Conservation (phyloP, 2,113 vertebrate genomes). For the Amphiprion percula region DNA sequence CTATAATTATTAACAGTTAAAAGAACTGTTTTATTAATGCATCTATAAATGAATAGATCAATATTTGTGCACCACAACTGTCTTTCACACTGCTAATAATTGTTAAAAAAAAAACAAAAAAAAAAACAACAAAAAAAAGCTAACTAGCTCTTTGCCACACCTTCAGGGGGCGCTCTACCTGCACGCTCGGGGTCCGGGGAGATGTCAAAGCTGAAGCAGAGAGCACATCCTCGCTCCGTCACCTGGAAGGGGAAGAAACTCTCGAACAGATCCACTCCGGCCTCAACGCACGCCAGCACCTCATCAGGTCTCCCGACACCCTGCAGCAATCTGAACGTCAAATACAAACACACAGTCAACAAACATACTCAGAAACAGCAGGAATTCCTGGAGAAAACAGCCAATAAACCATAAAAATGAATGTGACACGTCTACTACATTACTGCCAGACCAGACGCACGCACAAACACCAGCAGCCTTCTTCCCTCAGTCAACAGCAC, state of each 20-base stretch:
- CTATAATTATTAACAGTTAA: slow-evolving; percentile 6
- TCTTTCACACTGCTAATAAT: not conserved
- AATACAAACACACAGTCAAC: slow-evolving; percentile 3
- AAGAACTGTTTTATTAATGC: not conserved
- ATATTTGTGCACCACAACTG: not conserved
- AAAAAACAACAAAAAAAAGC: not conserved
- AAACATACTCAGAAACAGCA: slow-evolving; percentile 2
- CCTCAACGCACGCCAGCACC: slow-evolving; percentile 91
- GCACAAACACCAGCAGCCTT: not conserved
- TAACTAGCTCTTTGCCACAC: slow-evolving; percentile 61
- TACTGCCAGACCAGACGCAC: not conserved
- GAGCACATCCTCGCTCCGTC: slow-evolving; percentile 93
- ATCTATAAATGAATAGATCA: not conserved
- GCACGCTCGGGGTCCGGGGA: slow-evolving; percentile 85
- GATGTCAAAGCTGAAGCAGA: slow-evolving; percentile 88
- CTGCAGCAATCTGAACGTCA: slow-evolving; percentile 87
- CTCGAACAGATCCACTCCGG: slow-evolving; percentile 96
- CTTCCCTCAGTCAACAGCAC: slow-evolving; percentile 12
- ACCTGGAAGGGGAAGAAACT: slow-evolving; percentile 95
- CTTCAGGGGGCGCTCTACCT: slow-evolving; percentile 84
- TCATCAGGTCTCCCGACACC: slow-evolving; percentile 93
- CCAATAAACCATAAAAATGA: not conserved
- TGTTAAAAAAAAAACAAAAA: too few relatives aligned
- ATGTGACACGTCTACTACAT: slow-evolving; percentile 20
- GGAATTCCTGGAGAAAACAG: not conserved